Base-by-base conservation (phyloP, 2,113 vertebrate species). In the Pterophyllum scalare region DNA sequence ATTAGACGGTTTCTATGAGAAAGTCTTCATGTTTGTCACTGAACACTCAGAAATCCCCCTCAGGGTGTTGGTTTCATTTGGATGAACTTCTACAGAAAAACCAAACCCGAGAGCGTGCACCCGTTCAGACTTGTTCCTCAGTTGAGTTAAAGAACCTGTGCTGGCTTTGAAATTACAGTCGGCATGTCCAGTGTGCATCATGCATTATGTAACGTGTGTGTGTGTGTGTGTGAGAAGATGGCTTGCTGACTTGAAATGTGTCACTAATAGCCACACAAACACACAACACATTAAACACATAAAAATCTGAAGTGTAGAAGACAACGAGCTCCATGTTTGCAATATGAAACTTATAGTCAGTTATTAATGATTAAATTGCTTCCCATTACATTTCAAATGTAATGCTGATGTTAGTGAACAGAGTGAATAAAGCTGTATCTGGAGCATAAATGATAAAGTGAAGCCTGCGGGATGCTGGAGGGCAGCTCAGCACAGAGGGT, bases 41-140 rank as follows among this genome's bases (percentile, higher is more conserved):
- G 17, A 46, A 19, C 17, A 3, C n/a, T 59, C 79, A 81, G 70
- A 81, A 82, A 81, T 3, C 1, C 49, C 61, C 75, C 57, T 4
- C 3, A 4, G 79, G 46, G 2, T 52, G 20, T 35, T 65, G 40
- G n/a, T 57, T 64, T 58, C 10, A 6, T 22, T 22, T 6, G 26
- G 46, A 76, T 49, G 7, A 4, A 20, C 33, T 43, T 20, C 5
- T 1, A 7, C 33, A 60, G 24, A 61, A n/a, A 15, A 26, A 58
- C n/a, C 40, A 2, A 74, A 38, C 58, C 62, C 49, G 1, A 2
- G 22, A 28, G 5, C 13, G 12, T 4, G 1, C 2, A 31, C 84
- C 13, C 43, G 89, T 84, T 77, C 35, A 28, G 31, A 88, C 89
- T 60, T 77, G 89, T 49, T 77, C 22, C 19, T 13, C 3, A 2